Base-by-base conservation (phyloP, 2,113 vertebrate genomes). In the Pyxicephalus adspersus region DNA sequence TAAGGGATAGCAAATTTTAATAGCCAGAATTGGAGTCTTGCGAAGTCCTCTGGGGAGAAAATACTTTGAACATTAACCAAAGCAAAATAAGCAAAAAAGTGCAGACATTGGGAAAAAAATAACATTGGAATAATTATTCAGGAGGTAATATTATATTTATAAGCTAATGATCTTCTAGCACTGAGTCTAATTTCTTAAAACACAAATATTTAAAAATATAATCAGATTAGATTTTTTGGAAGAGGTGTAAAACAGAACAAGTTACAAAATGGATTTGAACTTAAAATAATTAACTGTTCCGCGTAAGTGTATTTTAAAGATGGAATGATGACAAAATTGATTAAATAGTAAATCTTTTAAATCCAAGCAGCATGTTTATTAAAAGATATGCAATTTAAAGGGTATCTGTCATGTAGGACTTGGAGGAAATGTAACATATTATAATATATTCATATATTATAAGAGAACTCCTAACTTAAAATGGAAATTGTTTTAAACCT, bases 11-110 rank as follows among this genome's bases (percentile, higher is more conserved):
- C 78, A 87, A 91, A 89, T 88, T 92, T 92, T 91, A 91, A 90
- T 86, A 89, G 91, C 87, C 88, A 91, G 90, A 90, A 90, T 86
- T 90, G 87, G 87, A 91, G 86, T 85, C 89, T 92, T 86, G 89
- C 86, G 87, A 81, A 89, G 85, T 84, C 88, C 89, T 92, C 91
- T 79, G 9, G 76, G 75, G 81, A 84, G 90, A 86, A 85, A 80
- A 83, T 80, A 88, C 92, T 94, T 93, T 93, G 92, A 94, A 93
- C 92, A 92, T 92, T 90, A 93, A 90, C 89, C 87, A 85, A 91
- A 91, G 90, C 85, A 86, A 91, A 93, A 87, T 88, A 92, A 91
- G 89, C 88, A 87, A 84, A 89, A 92, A 91, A 91, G 89, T 88
- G 91, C 88, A 88, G 90, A 77, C 91, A 91, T 91, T 89, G 90